Base-by-base conservation (phyloP, 2,113 vertebrate species). In the Cinclus mexicanus region DNA sequence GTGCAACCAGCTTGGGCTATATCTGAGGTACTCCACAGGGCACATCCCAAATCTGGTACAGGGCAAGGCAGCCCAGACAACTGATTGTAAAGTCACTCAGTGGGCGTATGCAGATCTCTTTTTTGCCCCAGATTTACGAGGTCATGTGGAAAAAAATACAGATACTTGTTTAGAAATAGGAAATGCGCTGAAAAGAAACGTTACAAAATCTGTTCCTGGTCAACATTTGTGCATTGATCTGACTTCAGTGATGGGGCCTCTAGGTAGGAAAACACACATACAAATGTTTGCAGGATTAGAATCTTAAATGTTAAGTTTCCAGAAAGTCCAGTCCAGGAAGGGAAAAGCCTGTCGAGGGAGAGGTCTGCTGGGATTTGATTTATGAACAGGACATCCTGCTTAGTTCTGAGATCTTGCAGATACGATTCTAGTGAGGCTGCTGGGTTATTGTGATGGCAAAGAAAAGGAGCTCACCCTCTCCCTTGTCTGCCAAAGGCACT, bases 341-440 rank as follows among this genome's bases (percentile, higher is more conserved):
- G 90, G 95, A 83, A 94, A 94, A 95, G 94, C 89, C 84, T 93
- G 76, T 88, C 0, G 21, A 96, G 90, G 83, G 91, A 96, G 94
- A 96, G 69, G 87, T 91, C 96, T 96, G 87, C 74, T 95, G 95
- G 90, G 92, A 89, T 89, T 97, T 96, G 91, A 94, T 97, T 94
- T 96, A 96, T 96, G 93, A 87, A 94, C 94, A 94, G 96, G 96
- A 94, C 86, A 96, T 97, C 94, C 96, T 97, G 94, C 91, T 94
- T 95, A 80, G 90, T 65, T 94, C 93, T 5, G 59, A 95, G 94
- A 96, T 95, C 87, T 72, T 55, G 67, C 80, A 88, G 93, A 95
- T 95, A 95, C 1, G 1, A 93, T 93, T 95, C 92, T 85, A 88
- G 81, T 21, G 78, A 95, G 74, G 52, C 90, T 0, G 14, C 90